Evolutionary conservation across 53 echinoderm and acorn worm genomes (phyloP).

Genomic region (Mesocentrotus franciscanus): DNA sequence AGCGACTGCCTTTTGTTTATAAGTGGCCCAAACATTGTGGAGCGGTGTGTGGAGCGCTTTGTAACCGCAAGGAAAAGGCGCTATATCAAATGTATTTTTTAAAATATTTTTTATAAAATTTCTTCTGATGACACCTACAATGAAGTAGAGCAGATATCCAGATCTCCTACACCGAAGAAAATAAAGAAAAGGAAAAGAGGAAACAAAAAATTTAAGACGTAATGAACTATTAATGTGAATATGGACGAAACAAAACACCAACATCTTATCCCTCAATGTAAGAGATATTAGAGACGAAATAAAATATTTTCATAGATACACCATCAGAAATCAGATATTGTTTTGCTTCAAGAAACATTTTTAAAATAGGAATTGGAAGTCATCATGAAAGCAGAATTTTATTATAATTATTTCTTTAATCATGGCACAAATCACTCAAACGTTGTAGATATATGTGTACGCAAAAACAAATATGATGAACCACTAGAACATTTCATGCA

Average conservation of each 20-base stretch:
- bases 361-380: not conserved
- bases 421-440: slow-evolving; percentile 34
- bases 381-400: not conserved
- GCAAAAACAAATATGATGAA: not conserved
- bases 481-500: not conserved
- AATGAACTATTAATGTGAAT: not conserved
- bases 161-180: too few species aligned
- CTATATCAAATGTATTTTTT: too few species aligned
- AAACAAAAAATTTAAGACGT: not conserved
- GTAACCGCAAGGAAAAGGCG: too few species aligned
- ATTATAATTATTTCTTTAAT: slow-evolving; percentile 20
- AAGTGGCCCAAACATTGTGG: too few species aligned
- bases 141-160: too few species aligned
- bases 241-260: not conserved
- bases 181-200: not conserved
- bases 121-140: too few species aligned
- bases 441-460: slow-evolving; percentile 5
- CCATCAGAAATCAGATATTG: not conserved
- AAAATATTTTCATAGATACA: not conserved
- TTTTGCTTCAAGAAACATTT: not conserved
- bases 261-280: slow-evolving; percentile 1
- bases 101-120: too few species aligned
- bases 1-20: too few species aligned
- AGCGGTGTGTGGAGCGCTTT: too few species aligned
- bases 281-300: not conserved